Conservation (phyloP, 2,888 invertebrate species). For the Notocelia uddmanniana region DNA sequence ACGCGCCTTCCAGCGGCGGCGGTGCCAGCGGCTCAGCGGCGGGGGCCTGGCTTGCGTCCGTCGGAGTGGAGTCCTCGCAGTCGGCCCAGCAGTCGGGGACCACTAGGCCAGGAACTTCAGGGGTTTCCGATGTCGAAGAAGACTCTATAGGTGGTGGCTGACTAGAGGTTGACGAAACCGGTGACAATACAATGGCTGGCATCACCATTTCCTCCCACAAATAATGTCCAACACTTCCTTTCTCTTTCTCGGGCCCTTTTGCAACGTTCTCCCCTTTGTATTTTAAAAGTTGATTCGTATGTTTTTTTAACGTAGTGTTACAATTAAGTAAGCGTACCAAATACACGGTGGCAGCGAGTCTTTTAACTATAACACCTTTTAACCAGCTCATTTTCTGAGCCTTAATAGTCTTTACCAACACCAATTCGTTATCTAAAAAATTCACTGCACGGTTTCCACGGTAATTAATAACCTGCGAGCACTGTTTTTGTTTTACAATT, state of each 20-base stretch:
- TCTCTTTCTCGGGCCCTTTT: not conserved
- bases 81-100: not conserved
- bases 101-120: not conserved
- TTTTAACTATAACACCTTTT: not conserved
- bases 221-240: not conserved
- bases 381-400: not conserved
- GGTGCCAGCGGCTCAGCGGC: too few relatives aligned
- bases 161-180: not conserved
- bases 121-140: not conserved
- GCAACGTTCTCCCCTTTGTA: slow-evolving; percentile 11
- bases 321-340: not conserved
- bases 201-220: not conserved
- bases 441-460: not conserved
- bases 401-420: not conserved
- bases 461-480: slow-evolving; percentile 3
- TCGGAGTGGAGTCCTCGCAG: not conserved
- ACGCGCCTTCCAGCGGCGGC: too few relatives aligned
- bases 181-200: not conserved
- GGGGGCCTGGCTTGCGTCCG: too few relatives aligned
- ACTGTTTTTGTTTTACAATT: slow-evolving; percentile 3
- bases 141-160: not conserved
- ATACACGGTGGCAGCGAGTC: not conserved
- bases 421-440: not conserved
- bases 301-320: slow-evolving; percentile 3
- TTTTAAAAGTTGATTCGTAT: slow-evolving; percentile 3